Conservation (phyloP, 2,797 vertebrate species). For the Anas bahamensis region DNA sequence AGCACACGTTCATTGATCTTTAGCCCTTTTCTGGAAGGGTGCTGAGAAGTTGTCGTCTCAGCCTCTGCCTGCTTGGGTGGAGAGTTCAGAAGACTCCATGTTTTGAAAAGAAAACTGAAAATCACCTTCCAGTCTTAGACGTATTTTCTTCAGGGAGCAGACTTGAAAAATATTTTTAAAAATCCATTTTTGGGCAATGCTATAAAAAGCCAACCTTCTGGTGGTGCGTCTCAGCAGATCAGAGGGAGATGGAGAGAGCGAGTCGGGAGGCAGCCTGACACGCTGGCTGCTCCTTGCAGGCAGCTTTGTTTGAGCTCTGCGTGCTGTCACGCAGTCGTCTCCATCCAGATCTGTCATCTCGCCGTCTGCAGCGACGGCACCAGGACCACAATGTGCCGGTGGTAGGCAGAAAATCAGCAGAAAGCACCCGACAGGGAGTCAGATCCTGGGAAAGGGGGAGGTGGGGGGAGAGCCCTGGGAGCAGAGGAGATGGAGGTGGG, state of each 20-base stretch:
- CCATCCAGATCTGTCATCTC: not conserved
- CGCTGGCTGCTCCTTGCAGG: not conserved
- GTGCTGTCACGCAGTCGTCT: not conserved
- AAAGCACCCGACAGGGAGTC: not conserved
- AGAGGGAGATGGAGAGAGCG: not conserved
- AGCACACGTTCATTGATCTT: not conserved
- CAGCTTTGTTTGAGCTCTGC: not conserved
- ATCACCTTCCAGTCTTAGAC: not conserved
- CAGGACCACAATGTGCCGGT: accelerated
- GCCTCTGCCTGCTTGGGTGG: not conserved
- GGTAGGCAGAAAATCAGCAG: slow-evolving; percentile 7
- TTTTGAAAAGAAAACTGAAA: not conserved
- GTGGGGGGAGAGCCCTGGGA: not conserved
- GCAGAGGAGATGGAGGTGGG: not conserved
- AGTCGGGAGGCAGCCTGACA: not conserved
- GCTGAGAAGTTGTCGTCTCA: not conserved
- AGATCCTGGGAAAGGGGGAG: not conserved
- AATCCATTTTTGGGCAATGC: not conserved
- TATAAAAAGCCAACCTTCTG: not conserved
- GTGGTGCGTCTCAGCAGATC: not conserved
- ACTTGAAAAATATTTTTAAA: not conserved
- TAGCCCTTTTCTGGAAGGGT: not conserved
- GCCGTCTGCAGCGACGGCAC: not conserved
- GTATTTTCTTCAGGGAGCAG: not conserved
- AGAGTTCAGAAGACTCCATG: not conserved